phyloP scores from a whole-genome alignment of 1,140 invertebrate genomes.

The Saccostrea cuccullata region DNA sequence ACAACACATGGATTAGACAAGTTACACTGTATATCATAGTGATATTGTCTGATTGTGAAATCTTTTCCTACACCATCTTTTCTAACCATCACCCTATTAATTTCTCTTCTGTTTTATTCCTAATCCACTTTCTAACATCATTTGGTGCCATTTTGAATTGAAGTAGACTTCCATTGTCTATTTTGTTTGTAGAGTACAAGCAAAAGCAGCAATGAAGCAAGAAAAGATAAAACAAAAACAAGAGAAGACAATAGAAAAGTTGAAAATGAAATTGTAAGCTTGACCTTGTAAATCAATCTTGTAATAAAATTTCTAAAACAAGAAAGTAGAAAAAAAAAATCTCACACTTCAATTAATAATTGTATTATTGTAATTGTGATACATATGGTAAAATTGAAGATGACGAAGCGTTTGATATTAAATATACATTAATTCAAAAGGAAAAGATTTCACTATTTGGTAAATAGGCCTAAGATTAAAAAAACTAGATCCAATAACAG shows the following conservation, averaged over 20 bases:
- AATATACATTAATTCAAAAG: background rate
- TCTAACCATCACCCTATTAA: background rate
- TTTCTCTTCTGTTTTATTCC: background rate
- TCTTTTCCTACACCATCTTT: background rate
- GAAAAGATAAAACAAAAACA: constrained; percentile 65
- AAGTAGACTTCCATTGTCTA: background rate
- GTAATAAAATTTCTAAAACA: too few species aligned
- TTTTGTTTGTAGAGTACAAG: constrained; percentile 51
- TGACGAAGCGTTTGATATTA: background rate
- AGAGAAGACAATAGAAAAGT: constrained; percentile 67
- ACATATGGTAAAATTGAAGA: background rate
- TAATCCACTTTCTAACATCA: background rate
- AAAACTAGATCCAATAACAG: too few species aligned
- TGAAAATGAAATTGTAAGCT: constrained; percentile 62
- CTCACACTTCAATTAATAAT: background rate
- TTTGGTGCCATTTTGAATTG: background rate
- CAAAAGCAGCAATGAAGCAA: constrained; percentile 57
- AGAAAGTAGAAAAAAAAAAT: too few species aligned
- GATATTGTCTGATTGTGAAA: background rate
- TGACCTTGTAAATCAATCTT: background rate
- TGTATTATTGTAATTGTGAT: background rate
- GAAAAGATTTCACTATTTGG: background rate
- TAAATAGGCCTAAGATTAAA: background rate
- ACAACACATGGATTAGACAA: too few species aligned
- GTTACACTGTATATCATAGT: background rate